phyloP scores from a whole-genome alignment of 1,140 invertebrate genomes.

The Helicorthomorpha holstii region DNA sequence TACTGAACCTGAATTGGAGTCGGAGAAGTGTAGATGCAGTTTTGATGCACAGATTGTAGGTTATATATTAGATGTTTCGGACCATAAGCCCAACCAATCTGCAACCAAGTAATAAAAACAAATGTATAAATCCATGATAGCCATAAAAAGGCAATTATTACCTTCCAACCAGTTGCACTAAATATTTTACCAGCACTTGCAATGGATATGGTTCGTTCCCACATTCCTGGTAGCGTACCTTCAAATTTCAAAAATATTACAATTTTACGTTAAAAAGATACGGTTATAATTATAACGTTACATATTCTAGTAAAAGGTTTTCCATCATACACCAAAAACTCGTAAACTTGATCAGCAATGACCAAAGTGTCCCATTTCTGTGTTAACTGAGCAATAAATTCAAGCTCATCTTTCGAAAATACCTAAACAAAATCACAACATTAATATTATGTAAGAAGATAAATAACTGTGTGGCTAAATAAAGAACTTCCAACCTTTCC shows the following conservation, averaged over 20 bases:
- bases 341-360: slow-evolving; percentile 94
- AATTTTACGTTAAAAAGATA: background rate
- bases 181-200: slow-evolving; percentile 97
- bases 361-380: slow-evolving; percentile 84
- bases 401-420: slow-evolving; percentile 32
- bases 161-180: slow-evolving; percentile 90
- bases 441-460: slow-evolving; percentile 31
- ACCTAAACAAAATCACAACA: slow-evolving; percentile 19
- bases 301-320: slow-evolving; percentile 76
- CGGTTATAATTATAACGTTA: slow-evolving; percentile 22
- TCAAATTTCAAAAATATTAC: background rate
- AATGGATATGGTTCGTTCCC: slow-evolving; percentile 91
- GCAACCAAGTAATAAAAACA: no score
- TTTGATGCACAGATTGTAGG: slow-evolving; percentile 79
- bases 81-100: slow-evolving; percentile 88
- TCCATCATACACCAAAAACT: slow-evolving; percentile 85
- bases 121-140: no score
- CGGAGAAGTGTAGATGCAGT: slow-evolving; percentile 73
- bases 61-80: slow-evolving; percentile 60
- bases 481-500: slow-evolving; percentile 51
- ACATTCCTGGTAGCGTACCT: slow-evolving; percentile 93
- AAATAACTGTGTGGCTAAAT: slow-evolving; percentile 1
- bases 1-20: slow-evolving; percentile 48
- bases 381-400: slow-evolving; percentile 67
- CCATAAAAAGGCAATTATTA: slow-evolving; percentile 12